A percentile compares a stretch with the other conserved stretches of the same genome.
Conservation (phyloP, 2,888 invertebrate species). For the Saturnia japonica region DNA sequence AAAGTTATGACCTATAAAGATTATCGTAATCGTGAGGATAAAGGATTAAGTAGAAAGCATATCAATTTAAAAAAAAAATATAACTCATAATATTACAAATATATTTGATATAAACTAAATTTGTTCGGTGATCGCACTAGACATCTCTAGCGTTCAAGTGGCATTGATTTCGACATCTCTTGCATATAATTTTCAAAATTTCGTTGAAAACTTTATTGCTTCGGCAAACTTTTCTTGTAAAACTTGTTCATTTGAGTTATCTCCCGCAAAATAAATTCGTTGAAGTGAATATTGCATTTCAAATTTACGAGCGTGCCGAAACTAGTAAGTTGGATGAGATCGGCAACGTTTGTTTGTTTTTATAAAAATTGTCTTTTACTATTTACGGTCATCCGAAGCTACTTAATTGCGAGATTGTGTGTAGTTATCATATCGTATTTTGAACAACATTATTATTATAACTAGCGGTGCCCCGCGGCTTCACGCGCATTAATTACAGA, state of each 20-base stretch:
- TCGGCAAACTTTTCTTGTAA: constrained; percentile 50
- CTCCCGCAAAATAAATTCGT: constrained; percentile 50
- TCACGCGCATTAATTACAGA: too few relatives aligned
- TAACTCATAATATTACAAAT: not conserved
- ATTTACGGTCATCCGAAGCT: not conserved
- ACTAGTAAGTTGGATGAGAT: constrained; percentile 34
- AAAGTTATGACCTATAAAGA: too few relatives aligned
- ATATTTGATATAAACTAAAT: not conserved
- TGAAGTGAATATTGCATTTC: constrained; percentile 53
- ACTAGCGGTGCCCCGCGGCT: too few relatives aligned
- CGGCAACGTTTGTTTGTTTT: constrained; percentile 9
- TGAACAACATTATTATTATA: too few relatives aligned
- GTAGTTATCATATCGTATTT: too few relatives aligned
- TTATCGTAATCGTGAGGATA: too few relatives aligned
- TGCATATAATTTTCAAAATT: constrained; percentile 52
- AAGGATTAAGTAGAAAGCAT: not conserved
- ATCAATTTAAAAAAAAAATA: not conserved
- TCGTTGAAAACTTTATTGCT: constrained; percentile 53
- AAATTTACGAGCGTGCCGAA: constrained; percentile 42
- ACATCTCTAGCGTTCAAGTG: constrained; percentile 44
- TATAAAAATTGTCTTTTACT: not conserved
- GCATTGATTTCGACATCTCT: constrained; percentile 45
- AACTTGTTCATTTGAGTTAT: constrained; percentile 57
- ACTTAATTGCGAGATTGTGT: not conserved
- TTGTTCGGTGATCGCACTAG: not conserved